Percentiles rank a stretch among this genome's conserved stretches.
phyloP scores from a whole-genome alignment of 37 sponge, comb jelly and placozoan genomes.

The Geodia barretti region DNA sequence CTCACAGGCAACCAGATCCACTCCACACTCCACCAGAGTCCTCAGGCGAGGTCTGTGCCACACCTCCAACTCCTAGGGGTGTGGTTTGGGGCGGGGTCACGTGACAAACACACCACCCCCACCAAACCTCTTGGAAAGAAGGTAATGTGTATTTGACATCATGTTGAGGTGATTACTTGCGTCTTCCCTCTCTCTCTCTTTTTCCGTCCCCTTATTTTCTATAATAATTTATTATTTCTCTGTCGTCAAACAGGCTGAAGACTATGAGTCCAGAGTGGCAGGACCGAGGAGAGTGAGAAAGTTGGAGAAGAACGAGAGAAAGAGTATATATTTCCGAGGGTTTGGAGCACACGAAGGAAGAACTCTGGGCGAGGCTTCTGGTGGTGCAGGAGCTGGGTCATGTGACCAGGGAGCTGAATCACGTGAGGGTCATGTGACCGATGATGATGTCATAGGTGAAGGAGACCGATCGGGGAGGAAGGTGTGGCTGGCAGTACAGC shows the following conservation, averaged over 20 bases:
- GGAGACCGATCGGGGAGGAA: no score
- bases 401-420: background rate
- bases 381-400: background rate
- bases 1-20: slow-evolving; percentile 82
- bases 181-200: background rate
- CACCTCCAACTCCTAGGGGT: no score
- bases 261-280: background rate
- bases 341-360: background rate
- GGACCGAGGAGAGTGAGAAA: background rate
- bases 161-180: no score
- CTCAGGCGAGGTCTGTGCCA: slow-evolving; percentile 76
- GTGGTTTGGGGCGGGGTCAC: no score
- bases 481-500: no score
- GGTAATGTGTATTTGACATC: no score
- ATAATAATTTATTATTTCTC: no score
- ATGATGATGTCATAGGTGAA: no score
- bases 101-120: no score
- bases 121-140: no score
- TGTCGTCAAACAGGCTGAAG: background rate
- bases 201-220: background rate
- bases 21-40: slow-evolving; percentile 46
- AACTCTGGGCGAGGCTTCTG: no score
- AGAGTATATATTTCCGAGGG: background rate
- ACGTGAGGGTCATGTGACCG: background rate
- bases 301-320: background rate